A percentile compares a stretch with the other conserved stretches of the same genome.
These are phyloP conservation scores for Hydraecia micacea DNA, from an alignment of 2,888 invertebrate species.

Conservation along the genomic window DNA sequence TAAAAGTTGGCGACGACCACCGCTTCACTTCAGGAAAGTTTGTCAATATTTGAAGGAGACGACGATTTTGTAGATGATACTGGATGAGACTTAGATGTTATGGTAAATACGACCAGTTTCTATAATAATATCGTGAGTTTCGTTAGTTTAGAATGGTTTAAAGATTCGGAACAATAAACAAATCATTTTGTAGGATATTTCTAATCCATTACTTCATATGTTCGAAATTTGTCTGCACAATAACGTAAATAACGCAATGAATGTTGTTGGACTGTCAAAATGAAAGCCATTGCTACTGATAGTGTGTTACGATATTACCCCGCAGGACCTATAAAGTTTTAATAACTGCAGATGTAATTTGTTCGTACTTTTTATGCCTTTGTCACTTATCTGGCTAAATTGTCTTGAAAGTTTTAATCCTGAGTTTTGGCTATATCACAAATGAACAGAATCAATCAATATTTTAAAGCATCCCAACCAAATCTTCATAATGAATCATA, in stretches of 20 bases:
- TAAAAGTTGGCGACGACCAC: slow-evolving; percentile 72
- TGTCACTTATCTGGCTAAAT: neutral
- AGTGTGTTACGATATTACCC: too few species aligned
- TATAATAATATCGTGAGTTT: neutral
- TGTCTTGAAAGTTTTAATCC: neutral
- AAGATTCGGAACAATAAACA: too few species aligned
- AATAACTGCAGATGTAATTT: neutral
- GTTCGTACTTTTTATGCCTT: neutral
- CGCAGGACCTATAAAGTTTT: neutral
- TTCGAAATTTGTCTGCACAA: neutral
- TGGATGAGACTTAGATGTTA: slow-evolving; percentile 50
- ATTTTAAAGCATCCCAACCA: neutral
- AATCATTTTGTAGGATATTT: neutral
- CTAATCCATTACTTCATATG: neutral
- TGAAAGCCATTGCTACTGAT: too few species aligned
- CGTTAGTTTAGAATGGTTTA: neutral
- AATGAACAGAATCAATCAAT: neutral
- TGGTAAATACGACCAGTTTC: slow-evolving; percentile 8
- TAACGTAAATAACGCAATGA: neutral
- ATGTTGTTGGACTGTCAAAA: too few species aligned
- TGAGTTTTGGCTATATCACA: neutral
- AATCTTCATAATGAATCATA: neutral
- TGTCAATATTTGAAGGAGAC: slow-evolving; percentile 79
- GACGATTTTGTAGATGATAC: slow-evolving; percentile 42
- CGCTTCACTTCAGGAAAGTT: slow-evolving; percentile 69